Conservation (phyloP, 2,797 vertebrate species). For the Spinus pinus region DNA sequence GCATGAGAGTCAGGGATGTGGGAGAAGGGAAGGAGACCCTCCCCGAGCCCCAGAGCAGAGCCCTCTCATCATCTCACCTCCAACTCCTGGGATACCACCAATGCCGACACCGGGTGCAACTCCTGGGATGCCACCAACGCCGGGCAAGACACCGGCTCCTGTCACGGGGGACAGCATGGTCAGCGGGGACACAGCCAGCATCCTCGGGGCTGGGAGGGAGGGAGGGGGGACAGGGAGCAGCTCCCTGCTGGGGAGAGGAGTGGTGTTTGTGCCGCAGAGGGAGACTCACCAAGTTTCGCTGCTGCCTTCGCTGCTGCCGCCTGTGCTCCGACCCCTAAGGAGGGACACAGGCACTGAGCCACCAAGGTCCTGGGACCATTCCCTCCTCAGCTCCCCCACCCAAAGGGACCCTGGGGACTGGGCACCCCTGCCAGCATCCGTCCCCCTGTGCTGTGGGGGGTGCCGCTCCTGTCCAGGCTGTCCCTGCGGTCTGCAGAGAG, state of each 20-base stretch:
- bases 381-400: neutral
- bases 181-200: neutral
- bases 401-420: neutral
- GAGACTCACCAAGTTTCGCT: conserved; percentile 68
- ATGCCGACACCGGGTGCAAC: neutral
- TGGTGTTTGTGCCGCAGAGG: fast-evolving
- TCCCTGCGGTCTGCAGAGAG: neutral
- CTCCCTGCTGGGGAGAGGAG: neutral
- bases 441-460: neutral
- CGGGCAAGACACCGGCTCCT: conserved; percentile 49
- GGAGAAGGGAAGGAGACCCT: fast-evolving
- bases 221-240: neutral
- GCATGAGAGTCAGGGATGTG: neutral
- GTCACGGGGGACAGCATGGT: neutral
- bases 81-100: neutral
- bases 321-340: conserved; percentile 80
- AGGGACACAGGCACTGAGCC: neutral
- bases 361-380: neutral
- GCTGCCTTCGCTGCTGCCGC: conserved; percentile 79
- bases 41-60: fast-evolving
- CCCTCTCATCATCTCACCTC: neutral
- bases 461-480: neutral
- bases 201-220: neutral
- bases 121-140: neutral
- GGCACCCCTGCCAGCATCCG: neutral